Evolutionary conservation across 2,797 vertebrate species (phyloP), one percentile per base, ranked within the genome.

Genomic region (Eulemur coronatus): DNA sequence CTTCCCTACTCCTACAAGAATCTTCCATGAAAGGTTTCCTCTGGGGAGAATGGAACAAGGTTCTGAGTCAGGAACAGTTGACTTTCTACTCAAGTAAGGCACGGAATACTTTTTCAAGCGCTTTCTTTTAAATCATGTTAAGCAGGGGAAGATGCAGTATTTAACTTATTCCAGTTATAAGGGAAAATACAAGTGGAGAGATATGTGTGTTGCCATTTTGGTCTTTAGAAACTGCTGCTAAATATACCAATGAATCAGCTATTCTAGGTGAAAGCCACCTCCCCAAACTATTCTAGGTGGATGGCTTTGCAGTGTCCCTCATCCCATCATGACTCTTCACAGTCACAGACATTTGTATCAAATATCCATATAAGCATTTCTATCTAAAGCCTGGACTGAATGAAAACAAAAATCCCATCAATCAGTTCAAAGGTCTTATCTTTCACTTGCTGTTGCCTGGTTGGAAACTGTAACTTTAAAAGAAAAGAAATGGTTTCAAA

Each of bases 401-500:
- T 14, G 38, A 48, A 70, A 89, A 73, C 33, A 10, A 9, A 61
- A 76, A 13, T 50, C 50, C 59, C 9, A n/a, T 9, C 5, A 26
- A 48, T 78, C 17, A 20, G 28, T 43, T 88, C 17, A 33, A 22
- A 89, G 17, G 10, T 22, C 28, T 69, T 35, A 63, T 3, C 26
- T 84, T 63, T 70, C 26, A 15, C 5, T 79, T 89, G 28, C 12
- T 57, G 22, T 67, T 89, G 79, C 65, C 11, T 59, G 57, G 24
- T 7, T 82, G 48, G 22, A 70, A 82, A 70, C 46, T 61, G 4
- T 35, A 69, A n/a, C 7, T 65, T 85, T 80, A 85, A 90, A 79
- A 96, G 17, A 85, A 90, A 79, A 96, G 17, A 63, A 89, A 55
- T 22, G 38, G n/a, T 63, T 76, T 92, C 35, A 43, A 89, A 52